Percentiles rank a stretch among this genome's conserved stretches.
Evolutionary conservation across 2,888 invertebrate genomes (phyloP).

Genomic region (Nephrotoma guestfalica): DNA sequence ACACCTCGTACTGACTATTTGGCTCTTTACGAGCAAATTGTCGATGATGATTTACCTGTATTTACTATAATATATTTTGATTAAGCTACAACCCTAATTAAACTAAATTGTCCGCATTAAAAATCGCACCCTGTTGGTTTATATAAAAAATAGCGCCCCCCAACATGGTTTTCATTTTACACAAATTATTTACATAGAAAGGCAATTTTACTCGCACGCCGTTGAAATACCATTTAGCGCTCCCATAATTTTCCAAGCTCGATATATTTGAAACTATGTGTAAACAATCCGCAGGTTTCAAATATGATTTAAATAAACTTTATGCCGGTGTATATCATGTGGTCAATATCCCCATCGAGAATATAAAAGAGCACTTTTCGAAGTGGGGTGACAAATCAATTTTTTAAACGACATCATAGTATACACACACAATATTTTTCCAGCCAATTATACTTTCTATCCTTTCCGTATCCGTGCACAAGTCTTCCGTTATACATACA

Average conservation of each 20-base stretch:
- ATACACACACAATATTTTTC: background rate
- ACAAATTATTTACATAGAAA: background rate
- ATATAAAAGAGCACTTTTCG: background rate
- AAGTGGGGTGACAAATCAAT: background rate
- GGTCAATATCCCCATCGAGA: background rate
- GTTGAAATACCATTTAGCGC: background rate
- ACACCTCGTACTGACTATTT: too few species aligned
- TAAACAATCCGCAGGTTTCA: background rate
- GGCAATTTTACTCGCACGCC: background rate
- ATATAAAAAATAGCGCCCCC: background rate
- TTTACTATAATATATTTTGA: too few species aligned
- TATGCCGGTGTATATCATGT: background rate
- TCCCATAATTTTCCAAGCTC: background rate
- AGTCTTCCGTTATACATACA: background rate
- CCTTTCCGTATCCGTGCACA: background rate
- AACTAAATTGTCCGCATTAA: background rate
- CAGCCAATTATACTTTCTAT: background rate
- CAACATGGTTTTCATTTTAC: background rate
- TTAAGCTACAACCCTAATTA: background rate
- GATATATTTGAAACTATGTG: background rate
- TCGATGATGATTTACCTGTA: too few species aligned
- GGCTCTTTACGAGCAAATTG: too few species aligned
- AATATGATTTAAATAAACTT: background rate
- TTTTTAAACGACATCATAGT: background rate
- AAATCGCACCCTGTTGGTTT: background rate